Conservation (phyloP, 2,113 vertebrate species). For the Otus sunia region DNA sequence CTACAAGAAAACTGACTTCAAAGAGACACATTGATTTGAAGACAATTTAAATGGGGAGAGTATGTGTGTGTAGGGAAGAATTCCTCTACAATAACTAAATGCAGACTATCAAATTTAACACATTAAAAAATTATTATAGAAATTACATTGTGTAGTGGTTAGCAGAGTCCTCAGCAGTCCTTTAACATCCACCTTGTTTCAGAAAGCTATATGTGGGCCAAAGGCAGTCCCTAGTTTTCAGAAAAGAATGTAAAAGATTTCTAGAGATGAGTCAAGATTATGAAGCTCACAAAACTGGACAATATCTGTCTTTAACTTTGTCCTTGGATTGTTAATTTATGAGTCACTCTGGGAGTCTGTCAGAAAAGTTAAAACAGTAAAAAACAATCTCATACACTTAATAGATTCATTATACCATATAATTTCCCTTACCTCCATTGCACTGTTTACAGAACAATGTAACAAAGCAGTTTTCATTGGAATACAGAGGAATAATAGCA, state of each 20-base stretch:
- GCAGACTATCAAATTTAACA: not conserved
- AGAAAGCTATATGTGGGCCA: not conserved
- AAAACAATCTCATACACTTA: not conserved
- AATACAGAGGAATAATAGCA: not conserved
- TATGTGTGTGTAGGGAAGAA: not conserved
- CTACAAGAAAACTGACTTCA: conserved; percentile 41
- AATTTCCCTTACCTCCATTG: not conserved
- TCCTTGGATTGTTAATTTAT: not conserved
- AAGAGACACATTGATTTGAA: conserved; percentile 35
- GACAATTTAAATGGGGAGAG: conserved; percentile 11
- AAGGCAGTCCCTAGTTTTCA: not conserved
- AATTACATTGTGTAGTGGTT: not conserved
- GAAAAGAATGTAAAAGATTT: not conserved
- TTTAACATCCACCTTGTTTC: not conserved
- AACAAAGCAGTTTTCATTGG: not conserved
- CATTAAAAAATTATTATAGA: not conserved
- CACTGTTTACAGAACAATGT: not conserved
- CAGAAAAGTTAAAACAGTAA: not conserved
- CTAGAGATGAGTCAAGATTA: not conserved
- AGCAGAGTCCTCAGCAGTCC: not conserved
- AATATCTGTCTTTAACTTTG: not conserved
- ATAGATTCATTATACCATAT: not conserved
- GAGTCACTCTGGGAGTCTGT: not conserved
- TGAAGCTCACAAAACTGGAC: not conserved
- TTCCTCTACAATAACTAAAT: not conserved